Percentiles rank a stretch among this genome's conserved stretches.
These are phyloP conservation scores for Cynopterus sphinx DNA, from an alignment of 2,797 vertebrate species.

Conservation along the genomic window DNA sequence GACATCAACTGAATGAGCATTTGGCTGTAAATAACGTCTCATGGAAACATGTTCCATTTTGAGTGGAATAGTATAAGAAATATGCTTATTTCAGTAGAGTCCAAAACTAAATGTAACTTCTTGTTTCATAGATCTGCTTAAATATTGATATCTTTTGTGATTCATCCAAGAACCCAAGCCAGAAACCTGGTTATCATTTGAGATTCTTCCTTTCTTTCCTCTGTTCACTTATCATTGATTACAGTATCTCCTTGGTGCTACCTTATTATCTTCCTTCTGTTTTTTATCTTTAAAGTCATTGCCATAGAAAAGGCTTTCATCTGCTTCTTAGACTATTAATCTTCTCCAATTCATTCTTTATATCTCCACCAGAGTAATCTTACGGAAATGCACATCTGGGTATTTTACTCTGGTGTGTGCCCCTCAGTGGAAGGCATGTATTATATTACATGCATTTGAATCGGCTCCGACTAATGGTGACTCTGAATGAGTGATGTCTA, in stretches of 20 bases:
- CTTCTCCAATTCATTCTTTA: neutral
- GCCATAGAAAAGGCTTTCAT: neutral
- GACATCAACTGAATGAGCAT: conserved; percentile 11
- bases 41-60: conserved; percentile 51
- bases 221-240: neutral
- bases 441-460: no score
- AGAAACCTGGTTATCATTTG: neutral
- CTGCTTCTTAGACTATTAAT: neutral
- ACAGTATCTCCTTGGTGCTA: neutral
- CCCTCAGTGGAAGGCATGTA: neutral
- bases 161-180: neutral
- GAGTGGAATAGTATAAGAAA: neutral
- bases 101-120: neutral
- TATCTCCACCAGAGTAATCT: neutral
- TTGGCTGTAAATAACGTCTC: conserved; percentile 61
- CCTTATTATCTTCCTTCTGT: neutral
- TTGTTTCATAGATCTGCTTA: neutral
- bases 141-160: neutral
- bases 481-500: no score
- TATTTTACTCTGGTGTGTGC: neutral
- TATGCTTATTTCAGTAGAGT: neutral
- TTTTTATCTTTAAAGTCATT: neutral
- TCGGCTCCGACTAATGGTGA: no score
- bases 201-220: neutral
- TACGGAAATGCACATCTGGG: neutral